Base-by-base conservation (phyloP, 2,888 invertebrate species). In the Mantis religiosa region DNA sequence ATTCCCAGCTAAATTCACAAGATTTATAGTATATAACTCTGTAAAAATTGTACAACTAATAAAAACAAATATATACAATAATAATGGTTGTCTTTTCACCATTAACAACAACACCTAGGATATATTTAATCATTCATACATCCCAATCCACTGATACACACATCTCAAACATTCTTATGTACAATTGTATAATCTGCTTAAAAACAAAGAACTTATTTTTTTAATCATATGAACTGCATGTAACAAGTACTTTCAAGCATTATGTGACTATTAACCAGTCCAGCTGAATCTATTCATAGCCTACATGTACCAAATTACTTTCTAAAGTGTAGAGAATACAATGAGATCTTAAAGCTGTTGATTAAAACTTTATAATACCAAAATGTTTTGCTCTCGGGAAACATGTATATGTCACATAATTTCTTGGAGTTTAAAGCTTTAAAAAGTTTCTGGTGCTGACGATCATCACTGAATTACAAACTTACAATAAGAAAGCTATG, bases 11-110 rank as follows among this genome's bases (percentile, higher is more conserved):
- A 89, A 89, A 89, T 89, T 85, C 89, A 89, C 84, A 89, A 84
- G 87, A 81, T 89, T 82, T 34, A 87, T 87, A 82, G 89, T 83
- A 89, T 89, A 87, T 84, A 89, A 84, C 88, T 89, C 82, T 88
- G 88, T 89, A 89, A 89, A 89, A 89, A 89, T 89, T 88, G 89
- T 89, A 89, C 89, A 89, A 89, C 89, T 87, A 89, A 89, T 86
- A 85, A 87, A n/a, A 87, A 87, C 84, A 83, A 89, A 89, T 89
- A 89, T 89, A 82, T 89, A 89, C 89, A 89, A 88, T 89, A 88
- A 89, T 83, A 85, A 88, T 87, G 87, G 89, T 88, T 89, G 89
- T 89, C 89, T 89, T 89, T 89, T 87, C 87, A 87, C 87, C 87
- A 30, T 86, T 86, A 81, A 86, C 41, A 87, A 87, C 81, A 89